Base-by-base conservation (phyloP, 2,113 vertebrate genomes). In the Micronycteris hirsuta region DNA sequence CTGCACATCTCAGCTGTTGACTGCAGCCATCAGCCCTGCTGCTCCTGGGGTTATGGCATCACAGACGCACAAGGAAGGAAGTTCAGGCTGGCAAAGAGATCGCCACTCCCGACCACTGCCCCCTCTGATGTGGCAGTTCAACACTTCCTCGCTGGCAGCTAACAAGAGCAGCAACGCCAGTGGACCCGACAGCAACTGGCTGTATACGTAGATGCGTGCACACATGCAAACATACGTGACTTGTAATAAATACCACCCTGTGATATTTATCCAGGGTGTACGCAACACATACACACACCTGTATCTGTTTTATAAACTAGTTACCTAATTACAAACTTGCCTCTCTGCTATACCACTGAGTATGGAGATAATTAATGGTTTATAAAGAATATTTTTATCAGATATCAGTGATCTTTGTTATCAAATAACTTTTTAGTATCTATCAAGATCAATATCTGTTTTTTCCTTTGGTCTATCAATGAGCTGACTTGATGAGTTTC, bases 211-310 rank as follows among this genome's bases (percentile, higher is more conserved):
- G 0, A 12, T 10, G 10, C 43, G 6, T 28, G 10, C 26, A 2
- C 14, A 4, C 5, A 0, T 7, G 24, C 7, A 33, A 9, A 65
- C 9, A 49, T 2, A 8, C 3, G 4, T 0, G 22, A 43, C 28
- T 36, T 24, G 3, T 11, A 8, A 33, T 24, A 47, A 63, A 5
- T 11, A 3, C 5, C 28, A 36, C 15, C 71, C 45, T 6, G 5
- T 22, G 65, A 67, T n/a, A n/a, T n/a, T n/a, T n/a, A n/a, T n/a
- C n/a, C n/a, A n/a, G n/a, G n/a, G n/a, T n/a, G n/a, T n/a, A n/a
- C 24, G n/a, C 24, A 26, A 11, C 73, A 78, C 9, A 36, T 1
- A 54, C 33, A 22, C 49, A 38, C 36, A 14, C 17, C 20, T 26
- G 28, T 4, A 36, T 7, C 10, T 26, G 5, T 17, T 80, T 47